Base-by-base conservation (phyloP, 2,113 vertebrate species). In the Bostrychus sinensis region DNA sequence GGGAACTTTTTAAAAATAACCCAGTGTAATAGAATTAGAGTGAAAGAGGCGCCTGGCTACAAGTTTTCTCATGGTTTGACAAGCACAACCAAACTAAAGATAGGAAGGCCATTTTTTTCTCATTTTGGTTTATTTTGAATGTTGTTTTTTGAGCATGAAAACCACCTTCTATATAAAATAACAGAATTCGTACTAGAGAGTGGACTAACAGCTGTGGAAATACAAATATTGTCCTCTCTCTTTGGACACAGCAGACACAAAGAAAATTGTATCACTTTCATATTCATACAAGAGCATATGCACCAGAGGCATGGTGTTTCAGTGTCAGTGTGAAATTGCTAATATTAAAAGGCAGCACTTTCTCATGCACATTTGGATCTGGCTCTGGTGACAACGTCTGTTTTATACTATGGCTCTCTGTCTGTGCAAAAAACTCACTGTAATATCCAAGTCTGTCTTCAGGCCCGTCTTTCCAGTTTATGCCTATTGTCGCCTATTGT, bases 1-100 rank as follows among this genome's bases (percentile, higher is more conserved):
- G 57, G 67, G 32, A 82, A 85, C 87, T 85, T 88, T n/a, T 89
- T 77, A 84, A 88, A 92, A 91, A 91, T 88, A 91, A 89, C 87
- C 77, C 54, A 19, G 70, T 72, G 84, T 90, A 90, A 91, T 90
- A 84, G 86, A 87, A 90, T 91, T 92, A 90, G 82, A 53, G 61
- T 60, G 12, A 84, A 80, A 85, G 72, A 78, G 74, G 76, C 77
- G 75, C 78, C 80, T 78, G 83, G 72, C 84, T 81, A 72, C 66
- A 64, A 79, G 81, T 80, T 70, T 62, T 37, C 42, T 63, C 57
- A 81, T 57, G 77, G 70, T 62, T 70, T 81, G 60, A 67, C 70
- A 78, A 69, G 73, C 58, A 62, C 36, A 72, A 70, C 56, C 32
- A 59, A 77, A 64, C 58, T 37, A 72, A 75, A 46, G 56, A 56